Conservation (phyloP, 2,888 invertebrate species). For the Parapristionchus giblindavisi region DNA sequence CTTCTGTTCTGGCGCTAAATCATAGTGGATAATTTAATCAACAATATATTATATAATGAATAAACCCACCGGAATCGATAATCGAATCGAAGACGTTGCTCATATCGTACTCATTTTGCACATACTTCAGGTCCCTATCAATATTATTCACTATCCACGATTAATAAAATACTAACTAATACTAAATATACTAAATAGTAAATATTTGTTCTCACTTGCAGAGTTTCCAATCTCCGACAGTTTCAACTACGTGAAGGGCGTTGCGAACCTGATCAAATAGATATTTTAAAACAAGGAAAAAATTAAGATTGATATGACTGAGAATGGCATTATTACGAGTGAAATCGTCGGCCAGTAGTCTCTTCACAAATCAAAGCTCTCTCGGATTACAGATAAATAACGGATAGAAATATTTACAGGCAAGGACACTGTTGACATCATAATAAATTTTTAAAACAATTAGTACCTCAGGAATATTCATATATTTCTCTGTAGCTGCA, state of each 20-base stretch:
- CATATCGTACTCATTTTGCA: slow-evolving; percentile 62
- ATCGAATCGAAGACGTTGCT: slow-evolving; percentile 56
- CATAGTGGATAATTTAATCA: not conserved
- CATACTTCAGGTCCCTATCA: slow-evolving; percentile 56
- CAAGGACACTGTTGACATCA: no score
- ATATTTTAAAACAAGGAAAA: not conserved
- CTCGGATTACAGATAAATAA: no score
- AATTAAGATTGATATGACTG: not conserved
- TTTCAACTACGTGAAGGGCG: slow-evolving; percentile 53
- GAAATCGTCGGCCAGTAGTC: not conserved
- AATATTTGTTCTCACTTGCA: slow-evolving; percentile 45
- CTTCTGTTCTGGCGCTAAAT: not conserved
- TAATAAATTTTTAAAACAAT: not conserved
- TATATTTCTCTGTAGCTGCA: slow-evolving; percentile 47
- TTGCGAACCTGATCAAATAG: slow-evolving; percentile 22
- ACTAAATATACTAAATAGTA: not conserved
- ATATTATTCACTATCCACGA: not conserved
- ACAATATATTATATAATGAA: not conserved
- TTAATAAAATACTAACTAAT: not conserved
- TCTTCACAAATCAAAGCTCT: not conserved
- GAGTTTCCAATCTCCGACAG: slow-evolving; percentile 43
- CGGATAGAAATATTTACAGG: no score
- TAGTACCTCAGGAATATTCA: slow-evolving; percentile 50
- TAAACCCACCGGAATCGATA: slow-evolving; percentile 42
- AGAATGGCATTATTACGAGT: not conserved